phyloP scores from a whole-genome alignment of 2,888 invertebrate species.

The Falcaria lacertinaria region DNA sequence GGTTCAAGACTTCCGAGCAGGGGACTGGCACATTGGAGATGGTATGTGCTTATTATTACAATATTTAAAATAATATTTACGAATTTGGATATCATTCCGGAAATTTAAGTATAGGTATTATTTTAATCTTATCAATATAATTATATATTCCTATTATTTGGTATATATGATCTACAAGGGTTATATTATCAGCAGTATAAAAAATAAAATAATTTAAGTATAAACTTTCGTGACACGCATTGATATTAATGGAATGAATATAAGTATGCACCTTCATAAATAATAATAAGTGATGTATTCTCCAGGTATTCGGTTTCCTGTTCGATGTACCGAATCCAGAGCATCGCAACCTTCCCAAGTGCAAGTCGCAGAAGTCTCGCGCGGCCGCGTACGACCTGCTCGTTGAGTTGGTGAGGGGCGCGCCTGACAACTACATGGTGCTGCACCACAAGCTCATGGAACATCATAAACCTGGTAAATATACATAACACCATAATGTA shows the following conservation, averaged over 20 bases:
- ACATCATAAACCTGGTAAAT: conserved; percentile 89
- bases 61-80: too few relatives aligned
- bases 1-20: conserved; percentile 89
- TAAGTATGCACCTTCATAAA: too few relatives aligned
- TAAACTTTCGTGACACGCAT: too few relatives aligned
- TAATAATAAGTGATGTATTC: conserved; percentile 10
- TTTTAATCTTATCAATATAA: too few relatives aligned
- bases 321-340: conserved; percentile 94
- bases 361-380: conserved; percentile 93
- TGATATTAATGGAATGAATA: too few relatives aligned
- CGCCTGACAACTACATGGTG: conserved; percentile 91
- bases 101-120: too few relatives aligned
- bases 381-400: conserved; percentile 95
- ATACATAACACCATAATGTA: not conserved
- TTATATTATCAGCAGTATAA: too few relatives aligned
- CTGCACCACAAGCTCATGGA: conserved; percentile 90
- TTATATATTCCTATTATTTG: too few relatives aligned
- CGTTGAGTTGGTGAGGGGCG: conserved; percentile 91
- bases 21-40: conserved; percentile 84
- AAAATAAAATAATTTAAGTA: too few relatives aligned
- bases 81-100: too few relatives aligned
- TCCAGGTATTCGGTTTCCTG: conserved; percentile 89
- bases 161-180: too few relatives aligned
- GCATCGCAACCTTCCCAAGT: conserved; percentile 92
- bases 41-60: conserved; percentile 45